Evolutionary conservation across 2,888 invertebrate genomes (phyloP).

Genomic region (Leptinotarsa rubiginosa): DNA sequence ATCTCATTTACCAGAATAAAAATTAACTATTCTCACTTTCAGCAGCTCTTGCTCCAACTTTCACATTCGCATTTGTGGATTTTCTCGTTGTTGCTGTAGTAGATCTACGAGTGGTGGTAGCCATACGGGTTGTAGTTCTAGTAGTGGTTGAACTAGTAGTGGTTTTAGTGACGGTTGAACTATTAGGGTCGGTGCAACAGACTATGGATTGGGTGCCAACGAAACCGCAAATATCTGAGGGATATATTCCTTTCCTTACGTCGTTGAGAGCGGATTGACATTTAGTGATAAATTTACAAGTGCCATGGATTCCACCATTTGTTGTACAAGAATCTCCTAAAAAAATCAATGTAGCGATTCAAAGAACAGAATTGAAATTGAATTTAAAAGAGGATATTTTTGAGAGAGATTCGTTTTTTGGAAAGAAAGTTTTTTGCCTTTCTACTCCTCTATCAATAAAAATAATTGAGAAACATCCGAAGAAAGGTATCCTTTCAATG

Average conservation of each 20-base stretch:
- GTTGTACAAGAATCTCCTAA: slow-evolving; percentile 42
- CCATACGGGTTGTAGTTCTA: slow-evolving; percentile 9
- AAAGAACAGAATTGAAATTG: too few relatives aligned
- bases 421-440: too few relatives aligned
- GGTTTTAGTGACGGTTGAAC: slow-evolving; percentile 11
- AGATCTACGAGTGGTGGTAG: neutral
- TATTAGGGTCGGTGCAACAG: slow-evolving; percentile 50
- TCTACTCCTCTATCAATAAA: too few relatives aligned
- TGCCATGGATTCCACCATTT: slow-evolving; percentile 36
- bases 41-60: slow-evolving; percentile 11
- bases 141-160: neutral
- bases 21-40: slow-evolving; percentile 13
- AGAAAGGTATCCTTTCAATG: too few relatives aligned
- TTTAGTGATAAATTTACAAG: slow-evolving; percentile 50
- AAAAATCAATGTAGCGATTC: neutral
- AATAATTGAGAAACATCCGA: too few relatives aligned
- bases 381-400: too few relatives aligned
- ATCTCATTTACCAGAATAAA: neutral
- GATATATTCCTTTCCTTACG: slow-evolving; percentile 47
- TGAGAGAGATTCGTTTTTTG: too few relatives aligned
- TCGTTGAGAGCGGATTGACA: slow-evolving; percentile 51
- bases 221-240: slow-evolving; percentile 55
- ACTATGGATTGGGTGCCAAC: slow-evolving; percentile 53
- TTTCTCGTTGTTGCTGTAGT: slow-evolving; percentile 1
- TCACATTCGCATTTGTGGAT: slow-evolving; percentile 40